phyloP scores from a whole-genome alignment of 2,888 invertebrate genomes.

The Dynastes tityus region DNA sequence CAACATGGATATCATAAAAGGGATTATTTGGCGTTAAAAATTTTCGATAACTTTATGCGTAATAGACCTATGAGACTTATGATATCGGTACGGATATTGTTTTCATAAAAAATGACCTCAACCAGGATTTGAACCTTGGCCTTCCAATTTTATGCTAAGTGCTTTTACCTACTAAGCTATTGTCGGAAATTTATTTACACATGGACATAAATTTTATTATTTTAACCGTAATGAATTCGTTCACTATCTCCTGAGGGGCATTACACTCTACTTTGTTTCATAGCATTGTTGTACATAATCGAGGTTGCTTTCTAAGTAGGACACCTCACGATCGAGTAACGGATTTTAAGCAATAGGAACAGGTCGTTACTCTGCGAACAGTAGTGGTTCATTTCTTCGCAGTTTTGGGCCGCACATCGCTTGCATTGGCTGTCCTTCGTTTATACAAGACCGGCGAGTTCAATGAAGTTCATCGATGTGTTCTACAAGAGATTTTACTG shows the following conservation, averaged over 20 bases:
- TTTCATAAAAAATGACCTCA: too few species aligned
- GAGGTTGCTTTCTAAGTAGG: constrained; percentile 55
- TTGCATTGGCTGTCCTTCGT: constrained; percentile 10
- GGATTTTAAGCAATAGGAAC: constrained; percentile 50
- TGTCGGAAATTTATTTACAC: not conserved
- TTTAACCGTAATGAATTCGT: not conserved
- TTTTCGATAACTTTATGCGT: too few species aligned
- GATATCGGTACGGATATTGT: too few species aligned
- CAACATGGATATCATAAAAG: too few species aligned
- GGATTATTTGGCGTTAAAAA: too few species aligned
- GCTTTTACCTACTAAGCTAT: constrained; percentile 19
- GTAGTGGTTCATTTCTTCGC: constrained; percentile 48
- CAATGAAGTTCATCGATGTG: constrained; percentile 57
- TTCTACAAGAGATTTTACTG: constrained; percentile 31
- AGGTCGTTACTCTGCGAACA: constrained; percentile 60
- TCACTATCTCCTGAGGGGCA: constrained; percentile 15
- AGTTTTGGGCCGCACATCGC: constrained; percentile 17
- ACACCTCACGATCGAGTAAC: constrained; percentile 59
- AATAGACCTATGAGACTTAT: too few species aligned
- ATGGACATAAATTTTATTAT: constrained; percentile 24
- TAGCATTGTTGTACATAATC: constrained; percentile 17
- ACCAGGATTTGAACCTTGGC: constrained; percentile 1
- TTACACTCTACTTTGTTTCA: not conserved
- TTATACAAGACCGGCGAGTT: constrained; percentile 49
- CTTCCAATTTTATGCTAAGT: not conserved